phyloP scores from a whole-genome alignment of 2,888 invertebrate species.

The Melinaea menophilus region DNA sequence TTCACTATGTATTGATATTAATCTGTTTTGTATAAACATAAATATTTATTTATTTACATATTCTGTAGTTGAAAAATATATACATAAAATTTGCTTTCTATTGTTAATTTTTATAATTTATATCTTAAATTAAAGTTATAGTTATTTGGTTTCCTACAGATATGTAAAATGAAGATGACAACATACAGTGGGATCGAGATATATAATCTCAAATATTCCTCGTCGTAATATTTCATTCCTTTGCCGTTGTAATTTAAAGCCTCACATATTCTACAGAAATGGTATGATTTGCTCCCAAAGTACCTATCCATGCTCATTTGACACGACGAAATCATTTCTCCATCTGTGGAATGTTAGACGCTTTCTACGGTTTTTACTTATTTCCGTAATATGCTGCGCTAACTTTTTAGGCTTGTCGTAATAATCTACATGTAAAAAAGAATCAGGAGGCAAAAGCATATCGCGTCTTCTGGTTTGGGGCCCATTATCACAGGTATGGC shows the following conservation, averaged over 20 bases:
- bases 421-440: constrained; percentile 50
- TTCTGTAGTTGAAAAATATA: too few species aligned
- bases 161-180: constrained; percentile 13
- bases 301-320: constrained; percentile 82
- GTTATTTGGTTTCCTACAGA: background rate
- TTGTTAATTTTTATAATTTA: too few species aligned
- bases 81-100: too few species aligned
- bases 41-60: too few species aligned
- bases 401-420: constrained; percentile 42
- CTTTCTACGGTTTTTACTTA: constrained; percentile 58
- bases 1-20: too few species aligned
- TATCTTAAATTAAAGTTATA: too few species aligned
- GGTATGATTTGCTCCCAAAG: constrained; percentile 77
- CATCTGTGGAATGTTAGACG: constrained; percentile 75
- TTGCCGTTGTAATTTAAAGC: constrained; percentile 80
- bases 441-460: constrained; percentile 78
- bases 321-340: constrained; percentile 75
- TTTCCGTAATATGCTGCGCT: constrained; percentile 69
- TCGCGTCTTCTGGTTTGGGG: constrained; percentile 61
- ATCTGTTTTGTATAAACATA: too few species aligned
- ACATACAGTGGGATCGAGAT: constrained; percentile 39
- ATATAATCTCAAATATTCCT: constrained; percentile 37
- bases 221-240: constrained; percentile 41
- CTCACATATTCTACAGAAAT: constrained; percentile 82
- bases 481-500: constrained; percentile 83